Evolutionary conservation across 2,888 invertebrate species (phyloP).

Genomic region (Tricholauxania praeusta): DNA sequence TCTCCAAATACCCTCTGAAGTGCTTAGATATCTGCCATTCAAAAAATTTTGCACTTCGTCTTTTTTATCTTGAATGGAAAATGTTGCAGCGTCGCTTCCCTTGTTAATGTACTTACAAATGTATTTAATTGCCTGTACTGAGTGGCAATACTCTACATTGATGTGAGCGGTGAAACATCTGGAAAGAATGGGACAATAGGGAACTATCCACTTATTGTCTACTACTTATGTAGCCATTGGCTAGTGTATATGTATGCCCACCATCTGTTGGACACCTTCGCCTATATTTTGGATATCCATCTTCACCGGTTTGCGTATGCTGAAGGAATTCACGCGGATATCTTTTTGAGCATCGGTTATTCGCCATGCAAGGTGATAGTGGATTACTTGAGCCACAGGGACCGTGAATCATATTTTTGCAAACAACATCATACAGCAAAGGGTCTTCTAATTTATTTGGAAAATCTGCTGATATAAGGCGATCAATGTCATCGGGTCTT

Average conservation of each 20-base stretch:
- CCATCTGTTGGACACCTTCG: conserved; percentile 21
- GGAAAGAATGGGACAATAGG: conserved; percentile 14
- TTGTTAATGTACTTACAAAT: conserved; percentile 27
- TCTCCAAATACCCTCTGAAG: conserved; percentile 35
- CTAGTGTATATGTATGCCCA: conserved; percentile 20
- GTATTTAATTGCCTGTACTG: neutral
- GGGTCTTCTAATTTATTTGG: neutral
- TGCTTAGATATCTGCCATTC: conserved; percentile 31
- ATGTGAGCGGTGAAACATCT: conserved; percentile 20
- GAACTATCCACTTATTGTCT: conserved; percentile 34
- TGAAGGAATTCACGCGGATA: conserved; percentile 18
- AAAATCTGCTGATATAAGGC: too few relatives aligned
- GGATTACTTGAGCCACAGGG: conserved; percentile 14
- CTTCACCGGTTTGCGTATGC: conserved; percentile 35
- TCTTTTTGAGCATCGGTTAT: conserved; percentile 19
- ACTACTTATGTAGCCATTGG: conserved; percentile 7
- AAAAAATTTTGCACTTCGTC: conserved; percentile 29
- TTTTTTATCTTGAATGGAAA: conserved; percentile 16
- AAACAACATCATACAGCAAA: conserved; percentile 19
- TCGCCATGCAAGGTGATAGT: conserved; percentile 28
- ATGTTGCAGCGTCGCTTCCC: conserved; percentile 14
- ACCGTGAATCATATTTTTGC: conserved; percentile 26
- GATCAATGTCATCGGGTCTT: too few relatives aligned
- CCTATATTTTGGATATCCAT: conserved; percentile 38
- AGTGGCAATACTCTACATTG: conserved; percentile 19